Conservation (phyloP, 2,888 invertebrate species). For the Exephanes ischioxanthus region DNA sequence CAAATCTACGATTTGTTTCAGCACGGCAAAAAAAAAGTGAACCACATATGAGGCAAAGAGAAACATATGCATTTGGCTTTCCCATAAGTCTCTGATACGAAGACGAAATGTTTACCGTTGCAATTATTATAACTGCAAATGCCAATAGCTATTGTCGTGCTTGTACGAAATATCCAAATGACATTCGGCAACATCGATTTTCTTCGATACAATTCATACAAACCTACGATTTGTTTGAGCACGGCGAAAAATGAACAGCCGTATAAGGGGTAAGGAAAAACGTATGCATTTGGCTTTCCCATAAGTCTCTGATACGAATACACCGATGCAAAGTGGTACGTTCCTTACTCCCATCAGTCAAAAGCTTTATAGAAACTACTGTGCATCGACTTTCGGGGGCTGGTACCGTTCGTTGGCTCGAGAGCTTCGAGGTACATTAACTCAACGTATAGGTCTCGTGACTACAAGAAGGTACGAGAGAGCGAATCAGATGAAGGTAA, state of each 20-base stretch:
- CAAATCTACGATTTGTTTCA: too few species aligned
- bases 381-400: constrained; percentile 43
- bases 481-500: constrained; percentile 15
- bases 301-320: neutral
- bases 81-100: too few species aligned
- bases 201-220: too few species aligned
- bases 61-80: too few species aligned
- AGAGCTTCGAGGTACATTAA: constrained; percentile 18
- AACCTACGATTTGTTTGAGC: neutral
- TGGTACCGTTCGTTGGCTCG: constrained; percentile 57
- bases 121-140: too few species aligned
- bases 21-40: too few species aligned
- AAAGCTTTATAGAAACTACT: constrained; percentile 4
- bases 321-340: neutral
- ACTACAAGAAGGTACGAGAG: constrained; percentile 41
- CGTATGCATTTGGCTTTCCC: neutral
- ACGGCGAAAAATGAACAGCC: neutral
- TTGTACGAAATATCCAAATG: neutral
- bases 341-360: constrained; percentile 29
- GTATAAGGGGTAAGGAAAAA: neutral
- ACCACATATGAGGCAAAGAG: too few species aligned
- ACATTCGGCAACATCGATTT: too few species aligned
- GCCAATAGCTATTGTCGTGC: neutral
- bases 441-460: constrained; percentile 39
- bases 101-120: too few species aligned